phyloP scores from a whole-genome alignment of 35 echinoderm and acorn worm genomes.

The Holothuria glaberrima region DNA sequence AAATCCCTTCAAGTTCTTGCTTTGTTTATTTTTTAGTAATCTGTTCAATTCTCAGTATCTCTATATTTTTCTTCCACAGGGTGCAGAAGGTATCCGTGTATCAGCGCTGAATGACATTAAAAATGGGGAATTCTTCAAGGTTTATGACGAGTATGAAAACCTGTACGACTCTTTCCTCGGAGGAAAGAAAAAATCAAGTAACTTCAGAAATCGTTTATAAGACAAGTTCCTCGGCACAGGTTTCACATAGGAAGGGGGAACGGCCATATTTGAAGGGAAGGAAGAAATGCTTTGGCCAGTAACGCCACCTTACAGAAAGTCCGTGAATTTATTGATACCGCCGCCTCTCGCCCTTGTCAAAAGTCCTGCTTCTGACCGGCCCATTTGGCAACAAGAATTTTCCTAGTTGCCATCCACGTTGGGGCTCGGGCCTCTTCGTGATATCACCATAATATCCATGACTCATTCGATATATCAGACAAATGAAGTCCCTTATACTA shows the following conservation, averaged over 20 bases:
- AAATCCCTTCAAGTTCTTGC: neutral
- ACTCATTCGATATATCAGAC: no score
- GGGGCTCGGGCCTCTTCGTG: no score
- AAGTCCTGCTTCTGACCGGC: no score
- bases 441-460: no score
- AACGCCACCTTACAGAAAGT: no score
- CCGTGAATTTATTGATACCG: no score
- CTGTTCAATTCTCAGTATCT: neutral
- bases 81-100: constrained; percentile 41
- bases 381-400: no score
- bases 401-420: no score
- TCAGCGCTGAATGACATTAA: constrained; percentile 15
- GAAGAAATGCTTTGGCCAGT: no score
- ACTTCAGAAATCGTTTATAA: neutral
- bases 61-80: neutral
- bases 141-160: constrained; percentile 37
- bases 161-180: constrained; percentile 32
- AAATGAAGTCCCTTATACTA: no score
- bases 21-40: neutral
- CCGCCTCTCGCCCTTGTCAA: no score
- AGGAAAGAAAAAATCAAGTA: constrained; percentile 39
- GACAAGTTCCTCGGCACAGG: neutral
- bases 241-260: neutral
- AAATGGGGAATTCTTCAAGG: constrained; percentile 33
- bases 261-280: no score